Percentiles rank a stretch among this genome's conserved stretches.
phyloP scores from a whole-genome alignment of 2,888 invertebrate genomes.

The Dysmachus trigonus region DNA sequence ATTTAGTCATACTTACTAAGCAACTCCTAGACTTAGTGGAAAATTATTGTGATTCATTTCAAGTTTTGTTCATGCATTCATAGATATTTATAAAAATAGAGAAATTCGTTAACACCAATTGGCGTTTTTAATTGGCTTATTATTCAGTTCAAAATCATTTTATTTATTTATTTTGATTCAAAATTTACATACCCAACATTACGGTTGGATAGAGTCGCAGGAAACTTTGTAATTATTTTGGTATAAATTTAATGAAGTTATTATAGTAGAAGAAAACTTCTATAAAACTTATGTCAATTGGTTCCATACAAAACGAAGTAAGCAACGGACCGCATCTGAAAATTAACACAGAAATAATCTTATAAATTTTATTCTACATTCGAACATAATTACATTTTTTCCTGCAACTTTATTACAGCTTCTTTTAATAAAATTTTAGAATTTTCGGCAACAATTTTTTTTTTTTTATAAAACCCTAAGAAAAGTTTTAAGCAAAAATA shows the following conservation, averaged over 20 bases:
- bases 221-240: background rate
- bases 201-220: background rate
- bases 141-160: background rate
- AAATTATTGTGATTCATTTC: constrained; percentile 26
- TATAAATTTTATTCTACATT: no score
- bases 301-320: background rate
- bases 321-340: background rate
- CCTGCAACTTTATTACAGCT: background rate
- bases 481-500: no score
- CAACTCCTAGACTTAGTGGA: constrained; percentile 1
- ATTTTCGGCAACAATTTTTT: no score
- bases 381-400: background rate
- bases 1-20: constrained; percentile 1
- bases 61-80: constrained; percentile 24
- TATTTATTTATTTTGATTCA: background rate
- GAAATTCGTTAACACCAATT: constrained; percentile 30
- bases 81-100: constrained; percentile 5
- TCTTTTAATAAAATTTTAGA: no score
- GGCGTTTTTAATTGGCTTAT: constrained; percentile 41
- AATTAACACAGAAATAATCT: background rate
- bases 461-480: background rate
- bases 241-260: background rate
- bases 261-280: background rate
- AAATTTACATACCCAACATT: background rate
- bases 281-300: background rate